Evolutionary conservation across 2,113 vertebrate species (phyloP), one percentile per base, ranked within the genome.

Genomic region (Chlorodrepanis virens): DNA sequence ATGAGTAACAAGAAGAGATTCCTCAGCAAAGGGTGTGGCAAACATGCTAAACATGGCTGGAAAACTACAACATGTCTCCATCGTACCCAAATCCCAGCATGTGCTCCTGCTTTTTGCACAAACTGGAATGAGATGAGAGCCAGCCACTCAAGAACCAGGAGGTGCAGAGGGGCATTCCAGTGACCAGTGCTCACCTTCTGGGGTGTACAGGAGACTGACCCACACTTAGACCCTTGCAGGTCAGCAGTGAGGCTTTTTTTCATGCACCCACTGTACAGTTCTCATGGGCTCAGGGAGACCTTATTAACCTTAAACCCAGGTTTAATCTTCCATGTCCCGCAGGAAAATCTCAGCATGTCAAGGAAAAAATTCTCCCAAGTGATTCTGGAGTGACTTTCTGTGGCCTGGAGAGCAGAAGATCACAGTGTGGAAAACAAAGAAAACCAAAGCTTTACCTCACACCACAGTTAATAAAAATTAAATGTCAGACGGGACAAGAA

Each of bases 381-480:
- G 59, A 23, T 77, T 88, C 50, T 72, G 79, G 85, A 86, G 31
- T 54, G 72, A 63, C 54, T 35, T 90, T 61, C 85, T 70, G 24
- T 35, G 49, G 68, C 72, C 68, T 35, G 22, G 47, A 81, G 79
- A 89, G 71, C 76, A 80, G 72, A 63, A 82, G 70, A 86, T 78
- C 53, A 35, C n/a, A 37, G 52, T 2, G 45, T 54, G 68, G 90
- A 86, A 93, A 94, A 92, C 90, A 93, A 94, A 91, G 89, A 54
- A 93, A 89, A 89, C 14, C 88, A 94, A 40, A 40, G n/a, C 88
- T 88, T 86, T 85, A 69, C 60, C 83, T 80, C 57, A 50, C 75
- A 49, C 85, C 63, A 42, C 68, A 90, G 94, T 92, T 94, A 93
- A 90, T 97, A 89, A 96, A 95, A 93, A 94, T 31, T 91, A 94